Evolutionary conservation across 2,888 invertebrate species (phyloP).

Genomic region (Tenthredo livida): DNA sequence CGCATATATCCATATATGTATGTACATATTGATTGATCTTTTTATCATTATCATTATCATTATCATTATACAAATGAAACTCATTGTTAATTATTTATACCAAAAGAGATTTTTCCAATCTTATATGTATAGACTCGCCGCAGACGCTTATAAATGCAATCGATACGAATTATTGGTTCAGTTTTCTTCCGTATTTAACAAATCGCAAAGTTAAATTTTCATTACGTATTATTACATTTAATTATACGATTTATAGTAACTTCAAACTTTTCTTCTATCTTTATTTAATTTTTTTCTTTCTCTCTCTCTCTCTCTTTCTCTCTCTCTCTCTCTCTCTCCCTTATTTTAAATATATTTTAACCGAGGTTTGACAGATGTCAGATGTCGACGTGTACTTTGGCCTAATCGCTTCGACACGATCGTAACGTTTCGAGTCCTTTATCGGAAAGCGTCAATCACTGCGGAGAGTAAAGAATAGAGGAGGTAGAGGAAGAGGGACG

Average conservation of each 20-base stretch:
- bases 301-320: too few species aligned
- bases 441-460: slow-evolving; percentile 32
- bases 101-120: neutral
- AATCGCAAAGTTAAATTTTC: neutral
- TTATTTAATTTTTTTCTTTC: neutral
- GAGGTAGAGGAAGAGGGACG: neutral
- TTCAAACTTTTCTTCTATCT: neutral
- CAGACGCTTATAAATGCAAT: neutral
- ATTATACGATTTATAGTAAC: neutral
- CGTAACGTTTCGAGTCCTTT: slow-evolving; percentile 36
- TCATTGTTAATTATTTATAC: neutral
- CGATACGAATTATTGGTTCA: neutral
- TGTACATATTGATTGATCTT: neutral
- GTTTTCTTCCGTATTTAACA: neutral
- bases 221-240: too few species aligned
- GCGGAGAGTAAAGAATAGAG: neutral
- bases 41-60: neutral
- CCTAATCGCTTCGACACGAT: slow-evolving; percentile 32
- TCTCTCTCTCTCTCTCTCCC: too few species aligned
- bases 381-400: slow-evolving; percentile 1
- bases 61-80: neutral
- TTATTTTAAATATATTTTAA: neutral
- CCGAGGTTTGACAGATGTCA: slow-evolving; percentile 20
- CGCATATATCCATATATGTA: too few species aligned
- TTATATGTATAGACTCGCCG: neutral